Conservation (phyloP, 2,113 vertebrate genomes). For the Sapayoa aenigma region DNA sequence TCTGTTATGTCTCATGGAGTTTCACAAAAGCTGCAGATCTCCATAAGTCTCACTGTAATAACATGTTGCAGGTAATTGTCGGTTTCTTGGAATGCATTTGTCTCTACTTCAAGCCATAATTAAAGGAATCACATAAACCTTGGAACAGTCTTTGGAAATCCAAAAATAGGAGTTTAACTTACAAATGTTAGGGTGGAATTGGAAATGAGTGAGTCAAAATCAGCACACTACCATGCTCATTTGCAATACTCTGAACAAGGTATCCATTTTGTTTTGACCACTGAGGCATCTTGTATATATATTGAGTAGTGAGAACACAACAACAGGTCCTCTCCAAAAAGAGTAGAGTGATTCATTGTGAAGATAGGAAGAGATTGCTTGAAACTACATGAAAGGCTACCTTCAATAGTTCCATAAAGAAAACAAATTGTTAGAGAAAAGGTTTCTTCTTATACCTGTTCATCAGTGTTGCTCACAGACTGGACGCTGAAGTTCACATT, state of each 20-base stretch:
- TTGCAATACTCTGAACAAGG: not conserved
- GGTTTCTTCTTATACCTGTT: not conserved
- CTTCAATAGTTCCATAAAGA: not conserved
- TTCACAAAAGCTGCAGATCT: constrained; percentile 62
- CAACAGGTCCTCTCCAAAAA: not conserved
- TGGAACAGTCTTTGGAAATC: constrained; percentile 64
- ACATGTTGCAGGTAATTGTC: constrained; percentile 70
- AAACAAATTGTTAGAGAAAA: not conserved
- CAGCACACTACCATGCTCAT: constrained; percentile 6
- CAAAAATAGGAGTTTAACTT: constrained; percentile 75
- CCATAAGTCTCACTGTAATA: constrained; percentile 67
- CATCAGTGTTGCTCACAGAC: not conserved
- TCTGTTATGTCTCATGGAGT: constrained; percentile 30
- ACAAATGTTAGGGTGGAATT: constrained; percentile 65
- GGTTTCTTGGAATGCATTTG: constrained; percentile 63
- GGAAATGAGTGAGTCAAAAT: constrained; percentile 64
- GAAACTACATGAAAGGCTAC: not conserved
- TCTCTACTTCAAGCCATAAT: constrained; percentile 74
- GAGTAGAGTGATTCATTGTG: not conserved
- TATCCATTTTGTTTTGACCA: not conserved
- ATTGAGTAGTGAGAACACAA: not conserved
- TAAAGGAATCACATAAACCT: constrained; percentile 72
- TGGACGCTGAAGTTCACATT: not conserved
- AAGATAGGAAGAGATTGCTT: not conserved
- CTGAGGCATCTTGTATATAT: not conserved